Percentiles rank a stretch among this genome's conserved stretches.
phyloP scores from a whole-genome alignment of 2,888 invertebrate genomes.

The Aspidapion aeneum region DNA sequence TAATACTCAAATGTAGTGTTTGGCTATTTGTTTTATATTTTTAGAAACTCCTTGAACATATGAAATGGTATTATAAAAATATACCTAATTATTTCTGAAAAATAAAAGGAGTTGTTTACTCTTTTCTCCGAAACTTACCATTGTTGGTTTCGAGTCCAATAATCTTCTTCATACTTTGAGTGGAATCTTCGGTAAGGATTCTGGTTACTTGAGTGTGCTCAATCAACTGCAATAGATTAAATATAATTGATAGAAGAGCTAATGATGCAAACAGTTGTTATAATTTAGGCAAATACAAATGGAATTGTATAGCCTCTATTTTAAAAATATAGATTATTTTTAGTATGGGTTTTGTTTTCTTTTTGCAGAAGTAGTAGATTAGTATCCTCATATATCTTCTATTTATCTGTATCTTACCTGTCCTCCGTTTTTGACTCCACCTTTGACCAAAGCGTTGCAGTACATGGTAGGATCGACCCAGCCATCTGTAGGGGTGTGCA shows the following conservation, averaged over 20 bases:
- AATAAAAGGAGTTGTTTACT: background rate
- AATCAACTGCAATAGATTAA: conserved; percentile 53
- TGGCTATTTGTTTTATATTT: too few relatives aligned
- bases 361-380: too few relatives aligned
- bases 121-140: conserved; percentile 42
- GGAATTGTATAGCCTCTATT: too few relatives aligned
- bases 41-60: too few relatives aligned
- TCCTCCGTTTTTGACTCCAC: conserved; percentile 43
- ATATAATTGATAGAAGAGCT: too few relatives aligned
- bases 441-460: conserved; percentile 69
- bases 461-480: conserved; percentile 82
- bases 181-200: conserved; percentile 58
- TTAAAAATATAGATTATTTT: too few relatives aligned
- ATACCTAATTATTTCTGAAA: background rate
- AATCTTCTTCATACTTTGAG: conserved; percentile 64
- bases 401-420: conserved; percentile 24
- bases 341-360: too few relatives aligned
- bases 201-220: conserved; percentile 74
- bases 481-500: conserved; percentile 79
- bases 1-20: too few relatives aligned
- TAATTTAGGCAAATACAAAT: too few relatives aligned
- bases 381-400: too few relatives aligned
- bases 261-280: too few relatives aligned
- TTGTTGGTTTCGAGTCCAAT: conserved; percentile 71
- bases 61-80: too few relatives aligned